Percentiles rank a stretch among this genome's conserved stretches.
Conservation (phyloP, 2,888 invertebrate genomes). For the Polydrusus pterygomalis region DNA sequence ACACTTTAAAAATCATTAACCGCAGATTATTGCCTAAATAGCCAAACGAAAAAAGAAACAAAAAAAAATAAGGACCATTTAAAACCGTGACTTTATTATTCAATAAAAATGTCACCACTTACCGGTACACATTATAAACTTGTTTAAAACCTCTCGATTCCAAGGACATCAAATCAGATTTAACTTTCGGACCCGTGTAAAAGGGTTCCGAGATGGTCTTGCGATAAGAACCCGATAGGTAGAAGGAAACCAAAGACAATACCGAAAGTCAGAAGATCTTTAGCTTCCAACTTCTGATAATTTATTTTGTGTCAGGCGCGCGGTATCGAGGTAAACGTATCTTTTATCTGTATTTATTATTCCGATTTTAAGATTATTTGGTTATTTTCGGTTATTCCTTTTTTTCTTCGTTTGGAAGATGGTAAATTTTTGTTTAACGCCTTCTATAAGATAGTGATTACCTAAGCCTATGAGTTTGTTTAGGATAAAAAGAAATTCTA, state of each 20-base stretch:
- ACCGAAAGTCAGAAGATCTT: slow-evolving; percentile 50
- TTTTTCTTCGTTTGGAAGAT: slow-evolving; percentile 7
- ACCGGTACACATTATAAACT: slow-evolving; percentile 52
- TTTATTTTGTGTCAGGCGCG: slow-evolving; percentile 53
- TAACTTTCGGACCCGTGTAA: slow-evolving; percentile 38
- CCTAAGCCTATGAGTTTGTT: no score
- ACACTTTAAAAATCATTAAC: neutral
- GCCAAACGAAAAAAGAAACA: neutral
- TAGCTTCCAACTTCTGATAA: slow-evolving; percentile 48
- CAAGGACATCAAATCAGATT: slow-evolving; percentile 51
- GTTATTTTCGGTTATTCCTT: slow-evolving; percentile 20
- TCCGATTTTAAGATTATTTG: slow-evolving; percentile 51
- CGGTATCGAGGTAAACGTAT: slow-evolving; percentile 58
- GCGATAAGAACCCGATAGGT: slow-evolving; percentile 49
- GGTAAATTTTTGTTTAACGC: neutral
- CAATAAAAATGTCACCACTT: slow-evolving; percentile 53
- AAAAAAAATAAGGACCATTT: slow-evolving; percentile 43
- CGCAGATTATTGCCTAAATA: neutral
- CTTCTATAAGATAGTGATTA: no score
- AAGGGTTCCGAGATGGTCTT: slow-evolving; percentile 49
- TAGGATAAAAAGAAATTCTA: no score
- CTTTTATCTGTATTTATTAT: slow-evolving; percentile 61
- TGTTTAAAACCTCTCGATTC: slow-evolving; percentile 42
- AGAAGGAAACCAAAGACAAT: slow-evolving; percentile 50
- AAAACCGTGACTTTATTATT: slow-evolving; percentile 54